Percentiles rank a stretch among this genome's conserved stretches.
These are phyloP conservation scores for Azemiops feae DNA, from an alignment of 2,113 vertebrate species.

Conservation along the genomic window DNA sequence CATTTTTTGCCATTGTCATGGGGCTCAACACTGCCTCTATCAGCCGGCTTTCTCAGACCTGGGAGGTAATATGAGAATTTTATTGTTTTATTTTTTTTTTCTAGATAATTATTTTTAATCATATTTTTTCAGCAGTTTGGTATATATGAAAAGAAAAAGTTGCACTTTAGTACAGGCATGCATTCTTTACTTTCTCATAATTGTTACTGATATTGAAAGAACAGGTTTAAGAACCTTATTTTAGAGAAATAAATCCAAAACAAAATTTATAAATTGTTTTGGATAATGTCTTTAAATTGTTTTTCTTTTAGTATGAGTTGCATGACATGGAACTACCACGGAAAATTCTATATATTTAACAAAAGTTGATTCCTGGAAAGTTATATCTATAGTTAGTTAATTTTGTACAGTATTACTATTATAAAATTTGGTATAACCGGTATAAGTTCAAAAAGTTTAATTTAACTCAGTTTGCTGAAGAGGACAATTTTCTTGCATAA, in stretches of 20 bases:
- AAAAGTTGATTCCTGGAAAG: not conserved
- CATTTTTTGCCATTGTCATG: slow-evolving; percentile 98
- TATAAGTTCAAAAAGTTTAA: not conserved
- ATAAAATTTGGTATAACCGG: not conserved
- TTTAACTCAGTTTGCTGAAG: not conserved
- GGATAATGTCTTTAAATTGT: not conserved
- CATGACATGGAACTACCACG: not conserved
- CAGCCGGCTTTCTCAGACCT: slow-evolving; percentile 90
- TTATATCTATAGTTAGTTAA: not conserved
- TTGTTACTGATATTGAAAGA: not conserved
- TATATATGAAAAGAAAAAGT: not conserved
- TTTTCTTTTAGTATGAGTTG: not conserved
- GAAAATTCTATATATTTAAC: not conserved
- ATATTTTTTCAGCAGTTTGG: not conserved
- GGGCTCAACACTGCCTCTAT: slow-evolving; percentile 94
- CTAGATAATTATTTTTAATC: not conserved
- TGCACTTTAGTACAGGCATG: not conserved
- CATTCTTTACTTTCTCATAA: not conserved
- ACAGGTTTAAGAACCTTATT: not conserved
- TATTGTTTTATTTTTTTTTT: slow-evolving; percentile 5
- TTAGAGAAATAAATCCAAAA: not conserved
- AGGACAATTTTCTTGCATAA: not conserved
- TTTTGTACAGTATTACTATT: not conserved
- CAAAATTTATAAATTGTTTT: not conserved
- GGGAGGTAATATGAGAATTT: slow-evolving; percentile 82